Evolutionary conservation across 2,797 vertebrate genomes (phyloP).

Genomic region (Lithobates sylvaticus): DNA sequence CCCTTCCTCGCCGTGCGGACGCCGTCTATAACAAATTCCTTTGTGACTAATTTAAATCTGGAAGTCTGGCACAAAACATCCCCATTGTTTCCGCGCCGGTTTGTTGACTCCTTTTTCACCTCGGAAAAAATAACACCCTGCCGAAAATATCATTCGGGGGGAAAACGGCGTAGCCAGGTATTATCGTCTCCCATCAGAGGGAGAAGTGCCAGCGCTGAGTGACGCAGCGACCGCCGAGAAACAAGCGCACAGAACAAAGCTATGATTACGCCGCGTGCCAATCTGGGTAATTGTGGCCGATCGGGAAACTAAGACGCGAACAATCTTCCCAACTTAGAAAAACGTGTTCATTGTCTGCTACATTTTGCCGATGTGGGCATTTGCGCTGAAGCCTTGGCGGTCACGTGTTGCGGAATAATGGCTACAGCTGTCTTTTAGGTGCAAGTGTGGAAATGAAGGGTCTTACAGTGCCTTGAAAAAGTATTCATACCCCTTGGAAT

Average conservation of each 20-base stretch:
- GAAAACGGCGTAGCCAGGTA: constrained; percentile 43
- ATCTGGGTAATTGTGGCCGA: constrained; percentile 39
- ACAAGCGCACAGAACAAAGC: constrained; percentile 31
- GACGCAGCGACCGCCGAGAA: constrained; percentile 19
- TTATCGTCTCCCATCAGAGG: constrained; percentile 46
- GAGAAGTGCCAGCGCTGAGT: constrained; percentile 45
- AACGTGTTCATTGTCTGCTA: constrained; percentile 1
- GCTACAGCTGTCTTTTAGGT: no score
- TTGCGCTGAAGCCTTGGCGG: no score
- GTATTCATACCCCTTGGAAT: no score
- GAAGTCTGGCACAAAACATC: constrained; percentile 35
- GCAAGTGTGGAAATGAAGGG: no score
- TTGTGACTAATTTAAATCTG: constrained; percentile 46
- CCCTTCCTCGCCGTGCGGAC: constrained; percentile 21
- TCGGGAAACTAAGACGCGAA: constrained; percentile 2
- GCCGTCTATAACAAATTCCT: constrained; percentile 13
- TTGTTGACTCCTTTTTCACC: constrained; percentile 46
- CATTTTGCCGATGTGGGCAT: background rate
- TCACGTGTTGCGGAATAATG: no score
- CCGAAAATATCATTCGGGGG: constrained; percentile 35
- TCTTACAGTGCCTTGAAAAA: no score
- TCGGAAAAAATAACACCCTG: constrained; percentile 51
- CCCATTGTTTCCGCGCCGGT: constrained; percentile 32
- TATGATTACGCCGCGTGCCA: constrained; percentile 41
- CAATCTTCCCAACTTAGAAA: constrained; percentile 1